phyloP scores from a whole-genome alignment of 1,140 invertebrate species.

The Papilio glaucus region DNA sequence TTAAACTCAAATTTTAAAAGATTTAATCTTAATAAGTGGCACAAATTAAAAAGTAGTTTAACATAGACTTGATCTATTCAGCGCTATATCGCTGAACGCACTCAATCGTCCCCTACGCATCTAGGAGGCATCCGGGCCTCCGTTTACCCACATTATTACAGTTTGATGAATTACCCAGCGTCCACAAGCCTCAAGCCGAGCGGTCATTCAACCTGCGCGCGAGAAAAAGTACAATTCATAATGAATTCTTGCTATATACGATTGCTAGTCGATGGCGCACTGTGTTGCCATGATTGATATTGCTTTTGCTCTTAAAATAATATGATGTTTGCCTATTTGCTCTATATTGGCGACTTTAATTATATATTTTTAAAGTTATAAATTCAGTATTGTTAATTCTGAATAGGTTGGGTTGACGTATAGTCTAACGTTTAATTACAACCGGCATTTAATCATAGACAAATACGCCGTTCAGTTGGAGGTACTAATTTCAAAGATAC shows the following conservation, averaged over 20 bases:
- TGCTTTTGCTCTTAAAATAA: conserved; percentile 18
- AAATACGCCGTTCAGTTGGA: too few relatives aligned
- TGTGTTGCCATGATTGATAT: conserved; percentile 4
- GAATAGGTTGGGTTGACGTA: too few relatives aligned
- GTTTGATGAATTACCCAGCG: conserved; percentile 68
- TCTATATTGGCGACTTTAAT: neutral
- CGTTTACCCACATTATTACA: conserved; percentile 65
- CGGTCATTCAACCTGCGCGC: conserved; percentile 59
- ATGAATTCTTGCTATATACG: conserved; percentile 21
- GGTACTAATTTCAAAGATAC: too few relatives aligned
- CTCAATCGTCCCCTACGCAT: conserved; percentile 52
- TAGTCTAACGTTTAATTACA: too few relatives aligned
- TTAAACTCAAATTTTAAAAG: neutral
- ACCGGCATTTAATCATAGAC: too few relatives aligned
- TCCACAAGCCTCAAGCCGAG: conserved; percentile 39
- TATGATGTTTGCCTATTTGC: neutral
- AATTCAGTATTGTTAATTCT: too few relatives aligned
- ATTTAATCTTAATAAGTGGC: neutral
- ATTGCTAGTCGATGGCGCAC: conserved; percentile 17
- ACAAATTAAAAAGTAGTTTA: conserved; percentile 4
- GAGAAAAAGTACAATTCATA: conserved; percentile 36
- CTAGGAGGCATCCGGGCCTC: conserved; percentile 51
- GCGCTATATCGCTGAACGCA: conserved; percentile 52
- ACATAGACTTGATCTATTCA: conserved; percentile 45
- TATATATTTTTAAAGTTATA: too few relatives aligned